A percentile compares a stretch with the other conserved stretches of the same genome.
These are phyloP conservation scores for Zonotrichia leucophrys DNA, from an alignment of 2,113 vertebrate genomes.

Conservation along the genomic window DNA sequence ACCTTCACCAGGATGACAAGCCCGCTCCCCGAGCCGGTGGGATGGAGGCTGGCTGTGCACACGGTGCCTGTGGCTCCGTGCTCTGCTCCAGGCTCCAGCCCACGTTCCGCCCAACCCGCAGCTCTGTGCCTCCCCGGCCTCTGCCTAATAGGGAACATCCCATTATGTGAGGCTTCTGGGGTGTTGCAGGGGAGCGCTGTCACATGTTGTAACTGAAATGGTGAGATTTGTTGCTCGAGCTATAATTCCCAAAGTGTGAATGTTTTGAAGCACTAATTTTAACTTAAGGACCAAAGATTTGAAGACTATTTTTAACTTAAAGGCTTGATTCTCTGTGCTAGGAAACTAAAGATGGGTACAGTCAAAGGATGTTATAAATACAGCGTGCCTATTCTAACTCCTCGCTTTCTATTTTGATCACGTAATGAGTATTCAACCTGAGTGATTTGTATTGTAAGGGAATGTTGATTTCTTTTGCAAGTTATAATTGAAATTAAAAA, in stretches of 20 bases:
- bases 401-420: not conserved
- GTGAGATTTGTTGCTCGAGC: constrained; percentile 40
- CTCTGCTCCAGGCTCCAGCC: not conserved
- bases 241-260: constrained; percentile 42
- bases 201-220: constrained; percentile 40
- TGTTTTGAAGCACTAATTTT: constrained; percentile 56
- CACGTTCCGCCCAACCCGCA: not conserved
- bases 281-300: constrained; percentile 33
- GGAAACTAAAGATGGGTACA: constrained; percentile 12
- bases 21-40: not conserved
- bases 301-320: constrained; percentile 41
- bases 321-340: constrained; percentile 19
- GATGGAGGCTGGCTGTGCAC: not conserved
- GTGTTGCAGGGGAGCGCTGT: not conserved
- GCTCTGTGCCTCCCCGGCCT: not conserved
- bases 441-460: not conserved
- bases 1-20: not conserved
- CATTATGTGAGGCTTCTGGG: not conserved
- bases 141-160: not conserved
- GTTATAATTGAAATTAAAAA: constrained; percentile 16
- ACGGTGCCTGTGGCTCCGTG: fast-evolving
- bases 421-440: not conserved
- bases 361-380: constrained; percentile 32
- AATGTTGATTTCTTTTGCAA: not conserved
- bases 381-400: not conserved